Evolutionary conservation across 2,113 vertebrate genomes (phyloP), one percentile per base, ranked within the genome.

Genomic region (Chelonoidis abingdonii): DNA sequence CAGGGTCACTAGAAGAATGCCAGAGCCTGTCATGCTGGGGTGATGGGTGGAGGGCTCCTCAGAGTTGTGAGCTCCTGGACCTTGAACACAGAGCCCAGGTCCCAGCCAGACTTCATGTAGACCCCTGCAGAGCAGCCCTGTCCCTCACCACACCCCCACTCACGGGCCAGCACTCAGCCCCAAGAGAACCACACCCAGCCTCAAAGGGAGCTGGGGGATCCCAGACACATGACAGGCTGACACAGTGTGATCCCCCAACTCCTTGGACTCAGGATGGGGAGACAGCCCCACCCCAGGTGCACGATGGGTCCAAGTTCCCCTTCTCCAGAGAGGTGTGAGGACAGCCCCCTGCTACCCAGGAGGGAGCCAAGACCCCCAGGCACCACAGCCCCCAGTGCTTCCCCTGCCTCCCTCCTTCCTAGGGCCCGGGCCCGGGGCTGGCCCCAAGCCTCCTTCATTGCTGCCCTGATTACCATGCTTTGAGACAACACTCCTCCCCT

Each of bases 81-180:
- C 7, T 12, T 0, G 72, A 8, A 4, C 0, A 3, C 17, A 1
- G 31, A 2, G 2, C 0, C 59, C 25, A 27, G 13, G 29, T 31
- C 29, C 59, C 59, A 62, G 29, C 27, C 54, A 53, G 59, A 62
- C 59, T 31, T 29, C 6, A 6, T 13, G 13, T 62, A 29, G 12
- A 31, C 12, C 13, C 59, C 59, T 62, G 27, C 13, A 5, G 56
- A 29, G 10, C 57, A 59, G 57, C 57, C 11, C 27, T 29, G 2
- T 21, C 44, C 53, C 65, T 0, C n/a, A 44, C 3, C 0, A 1
- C 8, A 16, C 5, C 0, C 25, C 6, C 62, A 22, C 21, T 49
- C 0, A 0, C 27, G 29, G 41, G 3, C 21, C 1, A 2, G 53
- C 2, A 1, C 9, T 31, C 6, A 2, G 10, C 31, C 49, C 16